phyloP scores from a whole-genome alignment of 2,888 invertebrate species.

The Odontocolon sp. region DNA sequence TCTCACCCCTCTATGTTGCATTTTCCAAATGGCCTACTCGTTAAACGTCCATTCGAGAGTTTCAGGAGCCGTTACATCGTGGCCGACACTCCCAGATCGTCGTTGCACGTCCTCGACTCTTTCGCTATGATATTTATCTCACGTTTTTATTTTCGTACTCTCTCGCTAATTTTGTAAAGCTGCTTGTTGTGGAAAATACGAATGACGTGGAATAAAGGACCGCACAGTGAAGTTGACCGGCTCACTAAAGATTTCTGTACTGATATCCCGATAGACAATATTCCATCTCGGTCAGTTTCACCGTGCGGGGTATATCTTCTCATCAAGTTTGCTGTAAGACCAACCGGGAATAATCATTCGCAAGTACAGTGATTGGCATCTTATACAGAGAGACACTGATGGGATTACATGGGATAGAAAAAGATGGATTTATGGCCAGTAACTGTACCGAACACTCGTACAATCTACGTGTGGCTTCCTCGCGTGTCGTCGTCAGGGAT shows the following conservation, averaged over 20 bases:
- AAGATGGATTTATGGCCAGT: too few relatives aligned
- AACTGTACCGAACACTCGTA: too few relatives aligned
- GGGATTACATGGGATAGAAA: too few relatives aligned
- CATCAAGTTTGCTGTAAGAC: not conserved
- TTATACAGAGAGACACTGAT: too few relatives aligned
- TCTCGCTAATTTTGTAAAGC: constrained; percentile 17
- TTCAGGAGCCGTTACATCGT: constrained; percentile 43
- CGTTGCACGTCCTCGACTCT: not conserved
- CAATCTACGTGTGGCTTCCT: constrained; percentile 13
- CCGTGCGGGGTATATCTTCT: not conserved
- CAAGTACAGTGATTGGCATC: too few relatives aligned
- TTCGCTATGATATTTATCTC: too few relatives aligned
- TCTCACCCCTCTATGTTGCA: not conserved
- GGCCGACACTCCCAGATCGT: constrained; percentile 38
- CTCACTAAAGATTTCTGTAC: too few relatives aligned
- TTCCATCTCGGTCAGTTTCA: too few relatives aligned
- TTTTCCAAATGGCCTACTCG: constrained; percentile 42
- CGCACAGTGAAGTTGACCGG: too few relatives aligned
- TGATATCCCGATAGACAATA: too few relatives aligned
- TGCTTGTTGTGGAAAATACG: constrained; percentile 14
- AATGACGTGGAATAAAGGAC: too few relatives aligned
- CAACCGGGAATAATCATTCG: too few relatives aligned
- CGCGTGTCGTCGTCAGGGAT: constrained; percentile 28
- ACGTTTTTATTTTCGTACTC: constrained; percentile 13
- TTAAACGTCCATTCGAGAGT: constrained; percentile 31